Percentiles rank a stretch among this genome's conserved stretches.
Conservation (phyloP, 1,140 invertebrate species). For the Drosophila serrata region DNA sequence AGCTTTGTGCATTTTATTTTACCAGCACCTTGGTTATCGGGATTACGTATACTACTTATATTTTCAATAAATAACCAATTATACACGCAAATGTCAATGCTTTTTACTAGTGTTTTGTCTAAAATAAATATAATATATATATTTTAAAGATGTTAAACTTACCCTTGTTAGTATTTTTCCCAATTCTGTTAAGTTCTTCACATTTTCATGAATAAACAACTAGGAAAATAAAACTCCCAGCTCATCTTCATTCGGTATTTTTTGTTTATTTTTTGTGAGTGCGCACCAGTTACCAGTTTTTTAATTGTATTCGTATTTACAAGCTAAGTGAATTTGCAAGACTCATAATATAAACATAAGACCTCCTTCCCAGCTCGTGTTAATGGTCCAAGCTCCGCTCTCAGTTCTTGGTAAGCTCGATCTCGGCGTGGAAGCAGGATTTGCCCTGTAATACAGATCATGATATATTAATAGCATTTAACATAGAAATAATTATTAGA, state of each 20-base stretch:
- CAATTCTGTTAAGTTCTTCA: neutral
- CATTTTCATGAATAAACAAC: neutral
- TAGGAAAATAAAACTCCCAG: too few species aligned
- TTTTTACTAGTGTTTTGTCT: too few species aligned
- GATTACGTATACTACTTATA: too few species aligned
- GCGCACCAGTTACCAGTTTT: conserved; percentile 66
- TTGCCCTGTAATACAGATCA: conserved; percentile 61
- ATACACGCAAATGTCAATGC: too few species aligned
- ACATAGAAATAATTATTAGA: too few species aligned
- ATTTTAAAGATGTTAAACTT: too few species aligned
- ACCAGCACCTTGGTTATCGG: too few species aligned
- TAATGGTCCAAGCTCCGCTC: neutral
- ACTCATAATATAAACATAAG: conserved; percentile 59
- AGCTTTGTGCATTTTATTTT: too few species aligned
- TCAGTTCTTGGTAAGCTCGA: conserved; percentile 77
- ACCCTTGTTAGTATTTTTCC: too few species aligned
- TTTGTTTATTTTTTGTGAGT: conserved; percentile 15
- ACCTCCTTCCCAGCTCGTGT: neutral
- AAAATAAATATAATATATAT: too few species aligned
- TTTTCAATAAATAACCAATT: too few species aligned
- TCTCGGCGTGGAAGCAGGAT: conserved; percentile 78
- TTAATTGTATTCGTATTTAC: conserved; percentile 49
- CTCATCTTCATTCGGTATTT: conserved; percentile 10
- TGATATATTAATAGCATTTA: conserved; percentile 2
- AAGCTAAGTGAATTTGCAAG: conserved; percentile 61